A percentile compares a stretch with the other conserved stretches of the same genome.
Conservation (phyloP, 1,140 invertebrate species). For the Metaphire vulgaris region DNA sequence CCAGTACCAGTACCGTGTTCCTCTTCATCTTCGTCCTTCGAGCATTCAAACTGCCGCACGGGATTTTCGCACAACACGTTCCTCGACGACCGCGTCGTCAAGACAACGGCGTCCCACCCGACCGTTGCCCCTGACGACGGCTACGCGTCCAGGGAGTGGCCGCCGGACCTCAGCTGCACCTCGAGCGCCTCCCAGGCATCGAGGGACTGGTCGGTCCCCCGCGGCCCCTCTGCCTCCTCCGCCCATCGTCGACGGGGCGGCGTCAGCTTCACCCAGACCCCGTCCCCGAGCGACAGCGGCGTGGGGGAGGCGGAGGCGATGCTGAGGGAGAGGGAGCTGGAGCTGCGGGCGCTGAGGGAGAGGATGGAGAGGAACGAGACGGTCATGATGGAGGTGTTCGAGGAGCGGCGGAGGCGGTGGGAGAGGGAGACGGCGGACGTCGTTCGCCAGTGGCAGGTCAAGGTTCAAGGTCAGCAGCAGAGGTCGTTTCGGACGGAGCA, state of each 20-base stretch:
- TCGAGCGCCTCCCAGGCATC: no score
- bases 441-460: constrained; percentile 63
- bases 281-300: constrained; percentile 72
- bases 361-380: constrained; percentile 74
- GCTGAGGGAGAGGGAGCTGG: constrained; percentile 65
- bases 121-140: no score
- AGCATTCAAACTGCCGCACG: no score
- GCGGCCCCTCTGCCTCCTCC: no score
- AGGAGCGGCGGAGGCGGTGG: constrained; percentile 48
- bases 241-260: neutral
- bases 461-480: constrained; percentile 62
- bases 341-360: constrained; percentile 62
- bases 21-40: no score
- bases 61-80: no score
- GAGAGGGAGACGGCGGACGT: constrained; percentile 52
- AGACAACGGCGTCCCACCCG: no score
- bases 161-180: no score
- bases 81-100: no score
- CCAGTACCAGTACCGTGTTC: no score
- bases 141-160: no score
- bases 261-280: constrained; percentile 56
- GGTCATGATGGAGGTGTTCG: constrained; percentile 63
- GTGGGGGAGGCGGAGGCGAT: constrained; percentile 71
- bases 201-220: no score
- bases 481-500: constrained; percentile 64